These are phyloP conservation scores for Pterocles burchelli DNA, from an alignment of 2,113 vertebrate species.

Conservation along the genomic window DNA sequence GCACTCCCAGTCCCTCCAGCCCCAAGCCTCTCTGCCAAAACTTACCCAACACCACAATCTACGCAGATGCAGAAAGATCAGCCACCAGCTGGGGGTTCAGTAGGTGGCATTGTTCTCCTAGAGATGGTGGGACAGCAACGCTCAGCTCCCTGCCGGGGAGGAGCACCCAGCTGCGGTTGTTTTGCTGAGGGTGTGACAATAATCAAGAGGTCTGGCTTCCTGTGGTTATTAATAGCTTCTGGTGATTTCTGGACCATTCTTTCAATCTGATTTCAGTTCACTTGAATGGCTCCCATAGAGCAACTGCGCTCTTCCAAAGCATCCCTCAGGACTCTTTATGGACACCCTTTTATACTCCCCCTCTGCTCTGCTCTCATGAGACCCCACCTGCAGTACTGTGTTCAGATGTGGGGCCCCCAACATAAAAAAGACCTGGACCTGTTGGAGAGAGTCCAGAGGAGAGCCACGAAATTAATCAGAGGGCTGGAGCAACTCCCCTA, in stretches of 20 bases:
- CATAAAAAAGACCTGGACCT: no score
- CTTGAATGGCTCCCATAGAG: neutral
- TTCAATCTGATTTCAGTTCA: neutral
- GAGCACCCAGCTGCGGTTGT: neutral
- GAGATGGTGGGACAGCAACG: rapidly evolving
- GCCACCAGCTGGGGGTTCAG: neutral
- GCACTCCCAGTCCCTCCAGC: neutral
- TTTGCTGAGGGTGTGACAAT: neutral
- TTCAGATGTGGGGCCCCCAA: no score
- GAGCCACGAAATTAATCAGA: no score
- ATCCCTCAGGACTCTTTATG: neutral
- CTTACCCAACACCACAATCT: neutral
- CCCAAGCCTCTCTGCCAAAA: neutral
- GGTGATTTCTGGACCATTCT: neutral
- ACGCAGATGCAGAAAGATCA: neutral
- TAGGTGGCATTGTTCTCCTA: neutral
- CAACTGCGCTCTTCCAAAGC: neutral
- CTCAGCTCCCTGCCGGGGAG: neutral
- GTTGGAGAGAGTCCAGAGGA: no score
- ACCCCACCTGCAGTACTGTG: no score
- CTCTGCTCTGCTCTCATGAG: no score
- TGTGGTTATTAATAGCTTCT: neutral
- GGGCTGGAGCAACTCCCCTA: no score
- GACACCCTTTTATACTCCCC: no score
- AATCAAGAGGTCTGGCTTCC: neutral